Evolutionary conservation across 2,888 invertebrate species (phyloP), one percentile per base, ranked within the genome.

Genomic region (Autographa gamma): DNA sequence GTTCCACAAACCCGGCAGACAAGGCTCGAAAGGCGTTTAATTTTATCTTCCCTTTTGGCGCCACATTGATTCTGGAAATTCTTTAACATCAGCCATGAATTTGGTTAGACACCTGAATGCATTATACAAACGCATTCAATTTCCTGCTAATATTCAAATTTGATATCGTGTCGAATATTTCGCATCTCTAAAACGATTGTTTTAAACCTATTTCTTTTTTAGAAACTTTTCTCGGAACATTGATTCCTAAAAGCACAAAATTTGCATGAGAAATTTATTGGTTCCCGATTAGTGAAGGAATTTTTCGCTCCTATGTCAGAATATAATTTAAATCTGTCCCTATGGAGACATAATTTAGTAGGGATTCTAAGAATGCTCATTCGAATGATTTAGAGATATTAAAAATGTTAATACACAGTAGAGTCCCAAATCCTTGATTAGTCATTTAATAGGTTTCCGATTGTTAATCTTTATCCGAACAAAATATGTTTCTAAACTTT

Each of bases 201-300:
- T 91, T 89, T 85, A 83, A 90, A 90, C 90, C 84, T 83, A 81
- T 81, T 83, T 83, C 86, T 86, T 85, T 82, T 82, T 80, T 77
- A 84, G 18, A 69, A 84, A 81, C 84, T 77, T 87, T 93, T 92
- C 93, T 88, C 52, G 75, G 92, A 93, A 93, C 74, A 58, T 52
- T 82, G 75, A 82, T 83, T 85, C 77, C 71, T 88, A 88, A 87
- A 85, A 88, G 87, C 87, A 85, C 84, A 78, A 90, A 90, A 95
- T 95, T 93, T 93, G 92, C 93, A 93, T 94, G 83, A 76, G 81
- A 88, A 88, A 93, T 94, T 94, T 93, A 93, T 93, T 82, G 84
- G 85, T 80, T 79, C 78, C 82, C 88, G 85, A 86, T 89, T 88
- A 83, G 83, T 88, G 86, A 89, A 74, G 88, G 86, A 88, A 91